phyloP scores from a whole-genome alignment of 2,888 invertebrate genomes.

The Trachelus tabidus region DNA sequence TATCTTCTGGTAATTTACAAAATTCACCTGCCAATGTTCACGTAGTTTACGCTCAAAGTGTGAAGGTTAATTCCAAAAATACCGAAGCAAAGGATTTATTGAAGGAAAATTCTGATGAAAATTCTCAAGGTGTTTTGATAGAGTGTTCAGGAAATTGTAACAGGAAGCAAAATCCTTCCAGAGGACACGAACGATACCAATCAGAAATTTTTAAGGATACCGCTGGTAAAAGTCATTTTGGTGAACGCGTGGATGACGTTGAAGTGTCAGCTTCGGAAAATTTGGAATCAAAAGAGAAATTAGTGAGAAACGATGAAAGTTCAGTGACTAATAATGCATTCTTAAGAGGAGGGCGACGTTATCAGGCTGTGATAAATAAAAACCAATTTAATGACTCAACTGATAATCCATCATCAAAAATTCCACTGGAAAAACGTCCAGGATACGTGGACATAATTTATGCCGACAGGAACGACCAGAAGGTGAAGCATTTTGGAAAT shows the following conservation, averaged over 20 bases:
- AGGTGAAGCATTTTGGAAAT: slow-evolving; percentile 50
- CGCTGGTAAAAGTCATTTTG: not conserved
- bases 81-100: not conserved
- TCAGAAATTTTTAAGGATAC: not conserved
- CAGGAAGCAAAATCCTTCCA: slow-evolving; percentile 2
- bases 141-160: slow-evolving; percentile 15
- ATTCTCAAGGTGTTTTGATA: not conserved
- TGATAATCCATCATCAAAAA: not conserved
- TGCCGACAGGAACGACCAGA: slow-evolving; percentile 41
- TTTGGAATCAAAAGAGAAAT: slow-evolving; percentile 17
- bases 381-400: not conserved
- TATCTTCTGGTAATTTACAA: not conserved
- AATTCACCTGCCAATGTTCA: slow-evolving; percentile 31
- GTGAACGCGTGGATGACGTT: not conserved
- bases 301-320: not conserved
- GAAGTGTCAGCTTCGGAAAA: slow-evolving; percentile 19
- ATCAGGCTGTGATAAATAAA: not conserved
- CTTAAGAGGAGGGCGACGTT: not conserved
- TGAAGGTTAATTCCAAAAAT: not conserved
- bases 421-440: slow-evolving; percentile 36
- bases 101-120: not conserved
- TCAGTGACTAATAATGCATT: not conserved
- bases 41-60: slow-evolving; percentile 35
- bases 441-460: slow-evolving; percentile 60
- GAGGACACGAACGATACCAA: not conserved